Conservation (phyloP, 2,113 vertebrate species). For the Climacteris rufus region DNA sequence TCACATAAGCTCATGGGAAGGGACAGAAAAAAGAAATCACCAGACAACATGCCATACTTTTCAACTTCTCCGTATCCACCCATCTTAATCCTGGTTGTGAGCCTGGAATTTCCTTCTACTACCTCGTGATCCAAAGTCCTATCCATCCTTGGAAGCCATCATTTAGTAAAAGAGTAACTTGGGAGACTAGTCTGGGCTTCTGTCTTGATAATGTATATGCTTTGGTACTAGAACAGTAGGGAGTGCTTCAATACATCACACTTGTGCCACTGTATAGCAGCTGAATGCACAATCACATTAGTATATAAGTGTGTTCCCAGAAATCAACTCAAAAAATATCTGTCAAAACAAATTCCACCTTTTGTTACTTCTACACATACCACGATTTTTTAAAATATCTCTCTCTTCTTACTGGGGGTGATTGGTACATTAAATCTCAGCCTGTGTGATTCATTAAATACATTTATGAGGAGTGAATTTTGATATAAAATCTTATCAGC, state of each 20-base stretch:
- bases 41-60: background rate
- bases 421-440: background rate
- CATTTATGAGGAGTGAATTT: background rate
- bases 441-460: background rate
- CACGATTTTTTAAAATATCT: background rate
- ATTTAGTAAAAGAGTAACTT: background rate
- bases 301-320: background rate
- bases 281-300: background rate
- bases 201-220: background rate
- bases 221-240: background rate
- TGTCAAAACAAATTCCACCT: background rate
- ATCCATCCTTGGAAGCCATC: rapidly evolving
- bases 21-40: background rate
- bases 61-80: background rate
- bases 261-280: background rate
- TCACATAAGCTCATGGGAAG: background rate
- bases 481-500: background rate
- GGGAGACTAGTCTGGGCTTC: background rate
- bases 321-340: background rate
- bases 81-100: background rate
- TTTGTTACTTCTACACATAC: background rate
- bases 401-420: background rate
- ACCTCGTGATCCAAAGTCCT: background rate
- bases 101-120: background rate
- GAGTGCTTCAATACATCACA: background rate